A percentile compares a stretch with the other conserved stretches of the same genome.
phyloP scores from a whole-genome alignment of 2,888 invertebrate species.

The Drosophila buzzatii region DNA sequence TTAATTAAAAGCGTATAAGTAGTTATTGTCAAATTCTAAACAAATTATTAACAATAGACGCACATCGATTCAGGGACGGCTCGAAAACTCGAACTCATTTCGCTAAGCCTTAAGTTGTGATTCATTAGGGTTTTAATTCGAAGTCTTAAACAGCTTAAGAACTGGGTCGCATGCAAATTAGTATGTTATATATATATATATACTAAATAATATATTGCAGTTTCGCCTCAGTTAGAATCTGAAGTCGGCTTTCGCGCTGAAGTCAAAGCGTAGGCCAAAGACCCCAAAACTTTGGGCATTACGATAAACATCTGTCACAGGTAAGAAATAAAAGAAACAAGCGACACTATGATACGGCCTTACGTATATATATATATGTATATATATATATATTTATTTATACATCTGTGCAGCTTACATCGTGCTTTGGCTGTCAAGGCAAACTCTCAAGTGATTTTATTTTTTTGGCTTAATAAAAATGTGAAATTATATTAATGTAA shows the following conservation, averaged over 20 bases:
- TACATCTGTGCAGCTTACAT: constrained; percentile 38
- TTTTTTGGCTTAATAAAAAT: constrained; percentile 65
- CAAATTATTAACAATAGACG: constrained; percentile 45
- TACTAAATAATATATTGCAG: constrained; percentile 26
- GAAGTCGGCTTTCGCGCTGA: constrained; percentile 9
- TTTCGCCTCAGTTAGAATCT: constrained; percentile 1
- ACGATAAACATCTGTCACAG: constrained; percentile 54
- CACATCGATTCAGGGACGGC: constrained; percentile 63
- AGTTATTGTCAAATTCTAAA: constrained; percentile 63
- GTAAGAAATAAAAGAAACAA: constrained; percentile 36
- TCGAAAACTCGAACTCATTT: constrained; percentile 32
- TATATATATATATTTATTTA: neutral
- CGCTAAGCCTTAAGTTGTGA: constrained; percentile 31
- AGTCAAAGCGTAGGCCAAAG: constrained; percentile 65
- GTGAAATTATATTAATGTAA: constrained; percentile 75
- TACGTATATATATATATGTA: constrained; percentile 21
- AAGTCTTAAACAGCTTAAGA: constrained; percentile 5
- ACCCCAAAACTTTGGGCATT: constrained; percentile 41
- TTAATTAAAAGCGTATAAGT: constrained; percentile 44
- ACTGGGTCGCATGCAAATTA: constrained; percentile 58
- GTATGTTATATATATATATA: neutral
- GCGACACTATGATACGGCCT: constrained; percentile 35
- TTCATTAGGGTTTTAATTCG: constrained; percentile 31
- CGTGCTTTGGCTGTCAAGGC: constrained; percentile 42
- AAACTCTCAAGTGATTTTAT: constrained; percentile 45